A percentile compares a stretch with the other conserved stretches of the same genome.
Conservation (phyloP, 2,113 vertebrate species). For the Empidonax alnorum region DNA sequence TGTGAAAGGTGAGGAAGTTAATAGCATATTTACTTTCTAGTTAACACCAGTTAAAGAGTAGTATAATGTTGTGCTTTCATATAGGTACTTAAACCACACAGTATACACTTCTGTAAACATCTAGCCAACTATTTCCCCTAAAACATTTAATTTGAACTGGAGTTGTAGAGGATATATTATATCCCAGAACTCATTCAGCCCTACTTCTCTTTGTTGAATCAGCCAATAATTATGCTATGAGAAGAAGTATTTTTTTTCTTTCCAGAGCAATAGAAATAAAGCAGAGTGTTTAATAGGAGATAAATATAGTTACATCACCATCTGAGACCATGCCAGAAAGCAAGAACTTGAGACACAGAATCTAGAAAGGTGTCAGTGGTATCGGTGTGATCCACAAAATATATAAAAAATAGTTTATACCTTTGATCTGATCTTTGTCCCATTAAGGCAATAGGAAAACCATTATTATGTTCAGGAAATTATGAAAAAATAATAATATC, state of each 20-base stretch:
- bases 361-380: background rate
- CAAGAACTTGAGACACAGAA: background rate
- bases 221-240: background rate
- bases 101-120: background rate
- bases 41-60: background rate
- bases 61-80: background rate
- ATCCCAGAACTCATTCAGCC: background rate
- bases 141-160: background rate
- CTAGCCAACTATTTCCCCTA: background rate
- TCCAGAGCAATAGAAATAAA: background rate
- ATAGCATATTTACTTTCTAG: background rate
- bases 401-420: background rate
- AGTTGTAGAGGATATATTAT: background rate
- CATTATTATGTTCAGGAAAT: background rate
- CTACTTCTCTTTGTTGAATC: background rate
- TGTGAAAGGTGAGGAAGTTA: background rate
- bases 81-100: background rate
- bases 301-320: background rate
- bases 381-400: background rate
- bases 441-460: background rate
- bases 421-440: background rate
- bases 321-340: background rate
- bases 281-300: background rate
- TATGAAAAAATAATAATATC: background rate
- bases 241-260: background rate